Evolutionary conservation across 2,797 vertebrate genomes (phyloP).

Genomic region (Platyrinchus mystaceus): DNA sequence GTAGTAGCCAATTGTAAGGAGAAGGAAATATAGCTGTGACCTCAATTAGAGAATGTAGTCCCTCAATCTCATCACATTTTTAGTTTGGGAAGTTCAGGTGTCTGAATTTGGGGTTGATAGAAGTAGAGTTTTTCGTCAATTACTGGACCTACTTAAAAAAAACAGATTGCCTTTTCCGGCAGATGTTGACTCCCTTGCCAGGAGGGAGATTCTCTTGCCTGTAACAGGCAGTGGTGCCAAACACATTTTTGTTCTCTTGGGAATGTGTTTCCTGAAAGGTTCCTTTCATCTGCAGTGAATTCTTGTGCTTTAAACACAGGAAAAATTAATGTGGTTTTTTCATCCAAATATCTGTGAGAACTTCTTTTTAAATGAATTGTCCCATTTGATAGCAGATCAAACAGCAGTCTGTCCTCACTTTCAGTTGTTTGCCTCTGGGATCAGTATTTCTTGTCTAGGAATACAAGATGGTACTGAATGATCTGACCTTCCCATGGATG

Average conservation of each 20-base stretch:
- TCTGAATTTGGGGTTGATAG: neutral
- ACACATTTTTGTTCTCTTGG: neutral
- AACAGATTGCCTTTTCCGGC: neutral
- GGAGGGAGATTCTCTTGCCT: neutral
- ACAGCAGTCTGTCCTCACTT: neutral
- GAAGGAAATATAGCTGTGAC: neutral
- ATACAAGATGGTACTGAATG: neutral
- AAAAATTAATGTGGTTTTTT: neutral
- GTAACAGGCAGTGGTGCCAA: neutral
- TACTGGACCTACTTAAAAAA: neutral
- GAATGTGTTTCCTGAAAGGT: neutral
- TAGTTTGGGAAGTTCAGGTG: neutral
- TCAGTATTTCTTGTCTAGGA: neutral
- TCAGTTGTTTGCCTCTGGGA: neutral
- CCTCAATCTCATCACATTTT: neutral
- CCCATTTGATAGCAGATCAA: neutral
- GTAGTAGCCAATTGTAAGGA: neutral
- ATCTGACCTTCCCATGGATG: neutral
- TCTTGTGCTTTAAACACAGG: conserved; percentile 6
- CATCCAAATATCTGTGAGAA: neutral
- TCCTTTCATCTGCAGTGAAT: conserved; percentile 8
- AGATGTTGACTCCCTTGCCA: neutral
- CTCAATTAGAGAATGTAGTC: neutral
- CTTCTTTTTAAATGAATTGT: neutral
- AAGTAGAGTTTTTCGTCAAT: neutral